Conservation (phyloP, 2,797 vertebrate species). For the Pantherophis vulpinus region DNA sequence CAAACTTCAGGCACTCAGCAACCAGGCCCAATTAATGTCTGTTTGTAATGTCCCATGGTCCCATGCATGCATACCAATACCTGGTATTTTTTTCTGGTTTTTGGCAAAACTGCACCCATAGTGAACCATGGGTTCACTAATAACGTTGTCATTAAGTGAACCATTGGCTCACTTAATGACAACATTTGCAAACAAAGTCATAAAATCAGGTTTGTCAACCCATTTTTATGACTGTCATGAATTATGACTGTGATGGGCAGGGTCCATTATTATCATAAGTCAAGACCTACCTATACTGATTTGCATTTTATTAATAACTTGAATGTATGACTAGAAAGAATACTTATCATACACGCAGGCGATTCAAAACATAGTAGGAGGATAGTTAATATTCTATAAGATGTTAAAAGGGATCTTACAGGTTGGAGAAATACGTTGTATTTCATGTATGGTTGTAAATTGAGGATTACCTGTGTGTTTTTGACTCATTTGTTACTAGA, state of each 20-base stretch:
- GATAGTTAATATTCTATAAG: not conserved
- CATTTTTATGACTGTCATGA: not conserved
- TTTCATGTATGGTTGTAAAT: too few relatives aligned
- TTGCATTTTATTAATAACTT: not conserved
- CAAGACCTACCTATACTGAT: not conserved
- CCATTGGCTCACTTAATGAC: not conserved
- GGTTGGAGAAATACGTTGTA: not conserved
- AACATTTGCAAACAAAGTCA: not conserved
- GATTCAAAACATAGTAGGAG: not conserved
- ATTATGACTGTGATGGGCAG: too few relatives aligned
- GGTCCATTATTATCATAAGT: not conserved
- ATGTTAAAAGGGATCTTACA: not conserved
- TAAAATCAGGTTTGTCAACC: not conserved
- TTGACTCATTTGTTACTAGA: not conserved
- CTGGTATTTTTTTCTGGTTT: not conserved
- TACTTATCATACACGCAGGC: not conserved
- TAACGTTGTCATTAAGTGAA: too few relatives aligned
- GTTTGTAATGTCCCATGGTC: not conserved
- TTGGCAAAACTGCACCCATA: not conserved
- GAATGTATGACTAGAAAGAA: not conserved
- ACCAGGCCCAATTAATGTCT: not conserved
- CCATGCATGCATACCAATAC: not conserved
- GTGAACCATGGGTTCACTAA: too few relatives aligned
- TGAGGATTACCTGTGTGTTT: not conserved
- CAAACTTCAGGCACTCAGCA: not conserved